Base-by-base conservation (phyloP, 2,888 invertebrate genomes). In the Mythimna loreyi region DNA sequence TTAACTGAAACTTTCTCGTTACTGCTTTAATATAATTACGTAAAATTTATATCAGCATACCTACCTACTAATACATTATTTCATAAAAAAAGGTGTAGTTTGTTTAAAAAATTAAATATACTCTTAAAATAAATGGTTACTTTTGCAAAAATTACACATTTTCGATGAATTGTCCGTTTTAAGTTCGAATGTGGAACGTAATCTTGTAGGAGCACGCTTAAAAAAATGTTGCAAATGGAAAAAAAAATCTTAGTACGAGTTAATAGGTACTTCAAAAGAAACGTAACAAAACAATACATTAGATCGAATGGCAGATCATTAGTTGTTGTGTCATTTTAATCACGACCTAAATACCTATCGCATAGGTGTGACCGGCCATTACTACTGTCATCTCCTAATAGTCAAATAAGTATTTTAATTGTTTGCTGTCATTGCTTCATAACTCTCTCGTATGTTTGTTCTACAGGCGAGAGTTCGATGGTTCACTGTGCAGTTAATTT, bases 291-390 rank as follows among this genome's bases (percentile, higher is more conserved):
- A 28, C 25, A 28, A 72, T 52, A 1, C 19, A 28, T 23, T 16
- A 28, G 25, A 45, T 60, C 45, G 4, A 62, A 62, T 19, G 25
- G 30, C 16, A 36, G 36, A 23, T 28, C 36, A 45, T 62, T 45
- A 61, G 45, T 53, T 11, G 8, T 45, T 11, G 21, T 72, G 28
- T 45, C 19, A 72, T 52, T 61, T 72, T 28, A 72, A 52, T 52
- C 43, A 36, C 52, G 33, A 61, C 62, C 43, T 36, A 36, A 52
- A 72, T 68, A 49, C 58, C n/a, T 23, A 40, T 47, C 47, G 11
- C 28, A n/a, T 49, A 30, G 11, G 16, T 50, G 68, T 33, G 40
- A 28, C 57, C 16, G 45, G 16, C 21, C n/a, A 45, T 52, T 36
- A 72, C 28, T 21, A 52, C 21, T 72, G 28, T 19, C 25, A 28